Percentiles rank a stretch among this genome's conserved stretches.
Conservation (phyloP, 2,888 invertebrate species). For the Junonia oenone region DNA sequence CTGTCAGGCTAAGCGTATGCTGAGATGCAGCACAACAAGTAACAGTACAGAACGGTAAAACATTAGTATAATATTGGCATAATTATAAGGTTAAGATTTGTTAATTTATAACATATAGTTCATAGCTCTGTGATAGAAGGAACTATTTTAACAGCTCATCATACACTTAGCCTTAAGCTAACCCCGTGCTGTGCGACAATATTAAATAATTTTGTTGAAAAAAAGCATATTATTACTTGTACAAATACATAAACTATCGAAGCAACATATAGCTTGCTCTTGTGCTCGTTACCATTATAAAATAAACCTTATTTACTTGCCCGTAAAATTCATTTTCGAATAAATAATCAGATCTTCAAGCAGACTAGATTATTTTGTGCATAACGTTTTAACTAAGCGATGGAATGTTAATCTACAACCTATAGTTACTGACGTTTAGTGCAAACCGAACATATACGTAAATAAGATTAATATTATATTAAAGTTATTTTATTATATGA, state of each 20-base stretch:
- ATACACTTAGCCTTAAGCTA: too few species aligned
- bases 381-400: constrained; percentile 27
- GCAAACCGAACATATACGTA: not conserved
- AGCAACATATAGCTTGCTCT: not conserved
- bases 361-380: constrained; percentile 23
- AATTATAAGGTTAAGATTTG: too few species aligned
- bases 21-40: too few species aligned
- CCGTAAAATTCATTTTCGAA: not conserved
- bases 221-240: too few species aligned
- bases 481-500: not conserved
- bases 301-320: not conserved
- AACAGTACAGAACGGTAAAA: too few species aligned
- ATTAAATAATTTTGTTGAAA: not conserved
- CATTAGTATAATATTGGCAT: too few species aligned
- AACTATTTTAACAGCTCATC: too few species aligned
- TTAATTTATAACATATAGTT: too few species aligned
- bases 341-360: constrained; percentile 18
- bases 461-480: not conserved
- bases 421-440: constrained; percentile 40
- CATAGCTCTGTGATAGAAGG: too few species aligned
- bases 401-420: constrained; percentile 70
- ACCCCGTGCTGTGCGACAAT: too few species aligned
- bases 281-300: not conserved
- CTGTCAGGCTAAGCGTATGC: too few species aligned
- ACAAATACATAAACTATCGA: too few species aligned